phyloP scores from a whole-genome alignment of 2,888 invertebrate species.

The Drosophila formosana region DNA sequence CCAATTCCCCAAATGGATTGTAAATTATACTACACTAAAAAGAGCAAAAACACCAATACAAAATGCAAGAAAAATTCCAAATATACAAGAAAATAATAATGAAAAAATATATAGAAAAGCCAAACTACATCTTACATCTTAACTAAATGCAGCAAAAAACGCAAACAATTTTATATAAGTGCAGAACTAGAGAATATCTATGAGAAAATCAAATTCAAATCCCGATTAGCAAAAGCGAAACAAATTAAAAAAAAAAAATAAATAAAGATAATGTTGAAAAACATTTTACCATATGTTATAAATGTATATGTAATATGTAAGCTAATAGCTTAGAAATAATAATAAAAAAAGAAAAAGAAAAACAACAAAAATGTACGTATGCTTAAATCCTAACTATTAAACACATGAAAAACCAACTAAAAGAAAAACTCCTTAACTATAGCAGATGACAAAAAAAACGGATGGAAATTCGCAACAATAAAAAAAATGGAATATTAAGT shows the following conservation, averaged over 20 bases:
- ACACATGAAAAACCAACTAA: conserved; percentile 60
- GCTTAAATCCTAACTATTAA: conserved; percentile 78
- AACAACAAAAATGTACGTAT: conserved; percentile 57
- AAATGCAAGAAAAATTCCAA: conserved; percentile 55
- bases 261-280: conserved; percentile 41
- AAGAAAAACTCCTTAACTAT: conserved; percentile 58
- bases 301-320: conserved; percentile 71
- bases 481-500: conserved; percentile 52
- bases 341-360: conserved; percentile 30
- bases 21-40: conserved; percentile 22
- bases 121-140: conserved; percentile 40
- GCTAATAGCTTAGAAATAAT: conserved; percentile 69
- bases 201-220: conserved; percentile 6
- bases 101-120: conserved; percentile 22
- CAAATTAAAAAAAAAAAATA: conserved; percentile 38
- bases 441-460: conserved; percentile 22
- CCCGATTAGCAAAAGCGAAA: conserved; percentile 45
- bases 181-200: conserved; percentile 28
- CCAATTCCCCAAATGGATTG: conserved; percentile 24
- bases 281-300: conserved; percentile 64
- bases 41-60: conserved; percentile 36
- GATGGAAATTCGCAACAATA: conserved; percentile 14
- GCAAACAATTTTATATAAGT: conserved; percentile 37
- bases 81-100: conserved; percentile 28
- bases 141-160: conserved; percentile 41